Evolutionary conservation across 2,888 invertebrate genomes (phyloP).

Genomic region (Drosophila cracens): DNA sequence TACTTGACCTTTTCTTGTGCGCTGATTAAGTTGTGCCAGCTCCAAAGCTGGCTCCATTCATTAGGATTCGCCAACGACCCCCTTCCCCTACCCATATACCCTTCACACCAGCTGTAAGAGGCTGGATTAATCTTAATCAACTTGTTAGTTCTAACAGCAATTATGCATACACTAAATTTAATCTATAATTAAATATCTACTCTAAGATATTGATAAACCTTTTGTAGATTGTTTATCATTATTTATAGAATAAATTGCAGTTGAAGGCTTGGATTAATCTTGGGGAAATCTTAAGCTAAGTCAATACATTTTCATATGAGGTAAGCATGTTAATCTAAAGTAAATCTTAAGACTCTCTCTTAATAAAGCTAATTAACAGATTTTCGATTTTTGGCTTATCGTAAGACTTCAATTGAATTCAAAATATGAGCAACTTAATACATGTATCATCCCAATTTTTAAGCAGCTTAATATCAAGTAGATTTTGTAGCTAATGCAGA

Average conservation of each 20-base stretch:
- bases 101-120: conserved; percentile 13
- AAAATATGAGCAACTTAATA: neutral
- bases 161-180: neutral
- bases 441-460: neutral
- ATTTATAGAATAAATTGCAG: neutral
- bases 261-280: neutral
- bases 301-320: neutral
- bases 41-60: conserved; percentile 31
- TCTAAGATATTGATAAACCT: too few relatives aligned
- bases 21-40: conserved; percentile 69
- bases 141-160: neutral
- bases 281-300: neutral
- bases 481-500: neutral
- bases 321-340: neutral
- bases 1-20: conserved; percentile 72
- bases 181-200: neutral
- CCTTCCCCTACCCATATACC: neutral
- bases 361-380: neutral
- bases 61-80: conserved; percentile 28
- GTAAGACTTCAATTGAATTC: neutral
- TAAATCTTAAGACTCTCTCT: neutral
- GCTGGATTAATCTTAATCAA: conserved; percentile 10
- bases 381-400: neutral
- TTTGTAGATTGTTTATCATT: neutral
- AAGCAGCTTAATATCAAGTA: neutral